Conservation (phyloP, 1,140 invertebrate genomes). For the Limonius californicus region DNA sequence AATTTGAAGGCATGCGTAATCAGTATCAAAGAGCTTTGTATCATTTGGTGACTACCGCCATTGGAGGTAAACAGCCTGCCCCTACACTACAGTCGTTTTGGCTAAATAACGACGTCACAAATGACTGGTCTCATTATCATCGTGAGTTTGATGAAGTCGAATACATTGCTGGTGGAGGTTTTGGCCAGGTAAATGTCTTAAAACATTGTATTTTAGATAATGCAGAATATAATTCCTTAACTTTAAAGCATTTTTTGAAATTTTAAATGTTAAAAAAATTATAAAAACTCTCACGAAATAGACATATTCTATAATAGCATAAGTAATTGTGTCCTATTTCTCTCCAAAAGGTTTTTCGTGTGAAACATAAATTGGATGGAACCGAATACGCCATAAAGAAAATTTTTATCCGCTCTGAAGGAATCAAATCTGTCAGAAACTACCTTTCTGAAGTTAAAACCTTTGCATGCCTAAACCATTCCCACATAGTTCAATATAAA, state of each 20-base stretch:
- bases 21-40: conserved; percentile 61
- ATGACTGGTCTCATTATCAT: conserved; percentile 64
- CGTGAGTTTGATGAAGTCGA: conserved; percentile 70
- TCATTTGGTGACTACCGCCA: conserved; percentile 56
- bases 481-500: conserved; percentile 81
- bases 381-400: conserved; percentile 80
- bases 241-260: too few species aligned
- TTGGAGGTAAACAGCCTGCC: conserved; percentile 50
- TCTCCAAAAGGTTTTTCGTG: conserved; percentile 52
- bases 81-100: conserved; percentile 46
- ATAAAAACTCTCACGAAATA: background rate
- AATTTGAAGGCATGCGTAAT: conserved; percentile 61
- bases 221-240: too few species aligned
- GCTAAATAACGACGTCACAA: conserved; percentile 46
- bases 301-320: too few species aligned
- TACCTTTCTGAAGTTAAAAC: conserved; percentile 75
- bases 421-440: conserved; percentile 55
- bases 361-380: conserved; percentile 67
- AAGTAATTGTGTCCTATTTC: background rate
- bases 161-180: conserved; percentile 72
- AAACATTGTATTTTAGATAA: too few species aligned
- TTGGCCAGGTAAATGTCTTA: conserved; percentile 65
- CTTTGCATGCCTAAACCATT: conserved; percentile 72
- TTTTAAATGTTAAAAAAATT: too few species aligned
- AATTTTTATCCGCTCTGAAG: conserved; percentile 62